A percentile compares a stretch with the other conserved stretches of the same genome.
These are phyloP conservation scores for Andinoacara biseriatus DNA, from an alignment of 2,113 vertebrate species.

Conservation along the genomic window DNA sequence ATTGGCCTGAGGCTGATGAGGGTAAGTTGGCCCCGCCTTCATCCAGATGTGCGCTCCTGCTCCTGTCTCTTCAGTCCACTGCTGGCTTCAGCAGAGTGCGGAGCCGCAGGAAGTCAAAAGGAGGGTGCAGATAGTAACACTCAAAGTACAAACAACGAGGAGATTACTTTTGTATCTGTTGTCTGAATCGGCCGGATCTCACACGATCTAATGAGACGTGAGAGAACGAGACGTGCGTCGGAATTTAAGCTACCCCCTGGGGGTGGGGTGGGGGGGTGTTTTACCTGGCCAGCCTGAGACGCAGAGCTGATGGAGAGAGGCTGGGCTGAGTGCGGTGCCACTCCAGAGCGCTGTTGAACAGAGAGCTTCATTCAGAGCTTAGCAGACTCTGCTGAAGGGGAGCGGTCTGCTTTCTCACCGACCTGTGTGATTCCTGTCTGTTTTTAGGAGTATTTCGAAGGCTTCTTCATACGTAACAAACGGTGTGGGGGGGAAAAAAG, in stretches of 20 bases:
- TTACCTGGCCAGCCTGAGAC: constrained; percentile 49
- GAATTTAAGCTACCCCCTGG: constrained; percentile 20
- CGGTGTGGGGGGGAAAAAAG: background rate
- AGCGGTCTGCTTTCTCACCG: constrained; percentile 45
- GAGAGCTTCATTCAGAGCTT: constrained; percentile 27
- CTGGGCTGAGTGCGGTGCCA: constrained; percentile 39
- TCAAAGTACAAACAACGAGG: background rate
- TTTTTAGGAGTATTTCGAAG: constrained; percentile 8
- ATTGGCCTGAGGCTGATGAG: constrained; percentile 57
- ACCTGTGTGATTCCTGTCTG: constrained; percentile 25
- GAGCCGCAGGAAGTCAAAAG: constrained; percentile 60
- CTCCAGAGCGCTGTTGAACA: constrained; percentile 44
- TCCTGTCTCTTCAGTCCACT: constrained; percentile 39
- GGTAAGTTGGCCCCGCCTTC: constrained; percentile 60
- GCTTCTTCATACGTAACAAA: background rate
- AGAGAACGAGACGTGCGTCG: constrained; percentile 11
- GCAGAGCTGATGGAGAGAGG: constrained; percentile 54
- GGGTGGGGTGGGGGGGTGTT: background rate
- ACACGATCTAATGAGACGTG: constrained; percentile 16
- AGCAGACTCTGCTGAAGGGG: constrained; percentile 40
- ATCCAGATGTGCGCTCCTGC: constrained; percentile 73
- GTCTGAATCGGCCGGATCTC: background rate
- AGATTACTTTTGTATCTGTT: background rate
- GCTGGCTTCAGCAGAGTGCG: constrained; percentile 48
- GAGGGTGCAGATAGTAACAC: constrained; percentile 22